A percentile compares a stretch with the other conserved stretches of the same genome.
Evolutionary conservation across 1,140 invertebrate genomes (phyloP).

Genomic region (Liolophura sinensis): DNA sequence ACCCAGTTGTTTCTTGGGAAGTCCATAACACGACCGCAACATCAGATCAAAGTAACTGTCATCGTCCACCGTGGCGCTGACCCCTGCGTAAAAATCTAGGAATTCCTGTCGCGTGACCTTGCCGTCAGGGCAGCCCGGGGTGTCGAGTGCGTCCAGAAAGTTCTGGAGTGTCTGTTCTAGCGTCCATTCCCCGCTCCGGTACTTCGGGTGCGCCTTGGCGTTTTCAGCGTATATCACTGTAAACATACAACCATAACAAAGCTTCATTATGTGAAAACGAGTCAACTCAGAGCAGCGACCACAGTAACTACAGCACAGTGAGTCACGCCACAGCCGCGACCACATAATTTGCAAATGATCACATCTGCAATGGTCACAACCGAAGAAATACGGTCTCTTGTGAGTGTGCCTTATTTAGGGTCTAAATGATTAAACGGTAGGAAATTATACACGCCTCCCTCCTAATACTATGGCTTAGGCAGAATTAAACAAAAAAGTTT

Average conservation of each 20-base stretch:
- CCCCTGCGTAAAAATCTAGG: conserved; percentile 89
- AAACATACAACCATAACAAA: conserved; percentile 11
- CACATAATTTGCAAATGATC: no score
- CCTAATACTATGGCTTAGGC: no score
- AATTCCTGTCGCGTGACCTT: conserved; percentile 84
- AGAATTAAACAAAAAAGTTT: no score
- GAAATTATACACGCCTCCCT: no score
- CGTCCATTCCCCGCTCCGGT: conserved; percentile 83
- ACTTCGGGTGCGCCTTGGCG: conserved; percentile 78
- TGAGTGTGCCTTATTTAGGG: no score
- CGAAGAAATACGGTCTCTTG: no score
- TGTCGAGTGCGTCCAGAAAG: conserved; percentile 89
- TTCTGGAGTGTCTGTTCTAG: conserved; percentile 84
- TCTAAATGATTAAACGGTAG: no score
- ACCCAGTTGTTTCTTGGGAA: conserved; percentile 15
- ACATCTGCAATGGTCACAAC: no score
- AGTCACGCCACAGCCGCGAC: no score
- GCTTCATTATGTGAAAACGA: no score
- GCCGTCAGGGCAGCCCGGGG: conserved; percentile 46
- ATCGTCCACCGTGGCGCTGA: conserved; percentile 91
- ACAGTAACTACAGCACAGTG: no score
- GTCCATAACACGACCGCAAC: conserved; percentile 71
- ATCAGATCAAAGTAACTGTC: conserved; percentile 94
- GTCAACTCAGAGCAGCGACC: no score
- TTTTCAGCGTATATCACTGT: conserved; percentile 66